Percentiles rank a stretch among this genome's conserved stretches.
Conservation (phyloP, 2,888 invertebrate genomes). For the Spodoptera littoralis region DNA sequence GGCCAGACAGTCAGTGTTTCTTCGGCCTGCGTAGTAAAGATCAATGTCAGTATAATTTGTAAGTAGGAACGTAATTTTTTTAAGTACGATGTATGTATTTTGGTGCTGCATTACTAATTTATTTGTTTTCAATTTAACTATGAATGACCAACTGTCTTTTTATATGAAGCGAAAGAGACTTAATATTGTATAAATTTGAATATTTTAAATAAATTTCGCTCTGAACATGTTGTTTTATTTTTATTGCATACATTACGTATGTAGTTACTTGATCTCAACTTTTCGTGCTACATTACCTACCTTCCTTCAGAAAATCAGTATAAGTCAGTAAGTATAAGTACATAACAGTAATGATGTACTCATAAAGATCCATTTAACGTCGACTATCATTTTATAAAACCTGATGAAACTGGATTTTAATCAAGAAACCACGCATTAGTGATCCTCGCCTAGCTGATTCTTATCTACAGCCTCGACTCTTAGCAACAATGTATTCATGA, state of each 20-base stretch:
- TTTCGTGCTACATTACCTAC: no score
- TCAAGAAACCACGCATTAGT: no score
- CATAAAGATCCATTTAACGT: no score
- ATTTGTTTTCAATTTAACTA: slow-evolving; percentile 82
- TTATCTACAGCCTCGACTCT: no score
- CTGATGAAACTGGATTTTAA: no score
- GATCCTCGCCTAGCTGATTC: no score
- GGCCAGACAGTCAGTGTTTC: slow-evolving; percentile 22
- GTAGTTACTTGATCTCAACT: no score
- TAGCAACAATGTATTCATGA: no score
- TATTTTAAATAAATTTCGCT: slow-evolving; percentile 86
- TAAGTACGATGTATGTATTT: slow-evolving; percentile 83
- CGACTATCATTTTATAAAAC: no score
- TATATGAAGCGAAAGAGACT: slow-evolving; percentile 82
- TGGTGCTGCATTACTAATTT: slow-evolving; percentile 88
- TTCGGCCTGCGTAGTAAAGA: slow-evolving; percentile 28
- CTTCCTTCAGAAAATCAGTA: no score
- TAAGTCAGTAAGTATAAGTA: no score
- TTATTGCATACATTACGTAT: background rate
- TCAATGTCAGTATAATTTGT: slow-evolving; percentile 63
- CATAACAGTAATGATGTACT: no score
- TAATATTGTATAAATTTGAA: slow-evolving; percentile 84
- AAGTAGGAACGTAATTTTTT: slow-evolving; percentile 73
- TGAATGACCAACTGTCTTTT: slow-evolving; percentile 77
- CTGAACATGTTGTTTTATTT: slow-evolving; percentile 74